These are phyloP conservation scores for Imbricaverruca yamaguchii DNA, from an alignment of 2,888 invertebrate species.

Conservation along the genomic window DNA sequence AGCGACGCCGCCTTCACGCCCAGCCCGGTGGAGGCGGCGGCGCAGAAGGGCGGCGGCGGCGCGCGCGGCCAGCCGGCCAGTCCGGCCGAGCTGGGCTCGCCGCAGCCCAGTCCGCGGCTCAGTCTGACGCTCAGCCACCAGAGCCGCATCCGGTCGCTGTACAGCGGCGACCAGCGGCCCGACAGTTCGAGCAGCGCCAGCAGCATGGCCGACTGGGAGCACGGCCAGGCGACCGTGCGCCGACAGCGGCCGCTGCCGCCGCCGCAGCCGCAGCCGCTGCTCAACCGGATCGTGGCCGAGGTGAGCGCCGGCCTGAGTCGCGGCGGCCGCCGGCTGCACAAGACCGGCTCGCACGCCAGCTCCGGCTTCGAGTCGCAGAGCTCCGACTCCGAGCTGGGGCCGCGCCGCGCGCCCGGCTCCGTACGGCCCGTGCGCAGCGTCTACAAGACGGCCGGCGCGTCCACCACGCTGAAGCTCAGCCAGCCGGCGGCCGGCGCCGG, in stretches of 20 bases:
- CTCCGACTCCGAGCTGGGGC: slow-evolving; percentile 55
- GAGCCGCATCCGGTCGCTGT: slow-evolving; percentile 71
- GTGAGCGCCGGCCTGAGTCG: slow-evolving; percentile 33
- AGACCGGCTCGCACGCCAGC: slow-evolving; percentile 34
- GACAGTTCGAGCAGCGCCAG: slow-evolving; percentile 60
- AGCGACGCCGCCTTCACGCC: slow-evolving; percentile 84
- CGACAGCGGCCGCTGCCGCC: slow-evolving; percentile 50
- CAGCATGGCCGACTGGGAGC: slow-evolving; percentile 84
- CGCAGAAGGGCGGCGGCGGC: slow-evolving; percentile 51
- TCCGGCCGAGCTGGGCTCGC: slow-evolving; percentile 33
- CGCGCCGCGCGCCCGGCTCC: slow-evolving; percentile 43
- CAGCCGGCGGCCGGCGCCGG: slow-evolving; percentile 32
- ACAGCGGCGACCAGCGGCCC: slow-evolving; percentile 42
- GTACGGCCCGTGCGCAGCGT: slow-evolving; percentile 35
- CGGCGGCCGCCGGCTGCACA: slow-evolving; percentile 30
- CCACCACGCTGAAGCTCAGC: slow-evolving; percentile 29
- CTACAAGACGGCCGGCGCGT: slow-evolving; percentile 36
- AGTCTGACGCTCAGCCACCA: slow-evolving; percentile 73
- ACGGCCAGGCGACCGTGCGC: slow-evolving; percentile 76
- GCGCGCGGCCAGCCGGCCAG: slow-evolving; percentile 52
- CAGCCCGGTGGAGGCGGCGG: slow-evolving; percentile 54
- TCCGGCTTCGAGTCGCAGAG: slow-evolving; percentile 47
- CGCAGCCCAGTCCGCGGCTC: slow-evolving; percentile 42
- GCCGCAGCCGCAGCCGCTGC: slow-evolving; percentile 43
- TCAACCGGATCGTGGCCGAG: slow-evolving; percentile 37